Evolutionary conservation across 2,113 vertebrate genomes (phyloP), one percentile per base, ranked within the genome.

Genomic region (Menura novaehollandiae): DNA sequence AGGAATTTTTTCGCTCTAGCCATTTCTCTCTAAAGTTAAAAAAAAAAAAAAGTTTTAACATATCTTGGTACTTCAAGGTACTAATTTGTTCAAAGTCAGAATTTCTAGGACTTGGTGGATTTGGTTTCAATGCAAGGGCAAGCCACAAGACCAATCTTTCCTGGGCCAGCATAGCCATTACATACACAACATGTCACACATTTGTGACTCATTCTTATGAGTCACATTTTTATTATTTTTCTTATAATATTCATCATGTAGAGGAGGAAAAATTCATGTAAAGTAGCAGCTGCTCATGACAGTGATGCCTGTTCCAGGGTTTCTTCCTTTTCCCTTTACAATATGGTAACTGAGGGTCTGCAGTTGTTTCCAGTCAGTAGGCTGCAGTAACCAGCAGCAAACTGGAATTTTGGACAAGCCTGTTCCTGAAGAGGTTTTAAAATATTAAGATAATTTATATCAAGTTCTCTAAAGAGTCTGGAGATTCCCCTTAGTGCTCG

Each of bases 101-200:
- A 33, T 41, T 41, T 46, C 33, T 33, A 53, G 13, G 15, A 60
- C 18, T 18, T 62, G 9, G 11, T 7, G 5, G 14, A 37, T 78
- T n/a, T 37, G 9, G 4, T 37, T 74, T 78, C n/a, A 52, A 3
- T 10, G 11, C 7, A 64, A 17, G 41, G 10, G 14, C n/a, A 88
- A 28, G 26, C 10, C 19, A 53, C n/a, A 23, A 62, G 22, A 20
- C 8, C 14, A 16, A 5, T 24, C 11, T 64, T 73, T 64, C 30
- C 21, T 60, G 33, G 46, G 78, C 18, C 30, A 47, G 15, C 11
- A 2, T 3, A 60, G 8, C 16, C 37, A 32, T 62, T 71, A 58
- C 3, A 1, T 35, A 26, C 4, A 9, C 8, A 23, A 4, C 14
- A 24, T 13, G 8, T 33, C 43, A 52, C n/a, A 41, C 2, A 24